A percentile compares a stretch with the other conserved stretches of the same genome.
Evolutionary conservation across 2,113 vertebrate species (phyloP).

Genomic region (Procavia capensis): DNA sequence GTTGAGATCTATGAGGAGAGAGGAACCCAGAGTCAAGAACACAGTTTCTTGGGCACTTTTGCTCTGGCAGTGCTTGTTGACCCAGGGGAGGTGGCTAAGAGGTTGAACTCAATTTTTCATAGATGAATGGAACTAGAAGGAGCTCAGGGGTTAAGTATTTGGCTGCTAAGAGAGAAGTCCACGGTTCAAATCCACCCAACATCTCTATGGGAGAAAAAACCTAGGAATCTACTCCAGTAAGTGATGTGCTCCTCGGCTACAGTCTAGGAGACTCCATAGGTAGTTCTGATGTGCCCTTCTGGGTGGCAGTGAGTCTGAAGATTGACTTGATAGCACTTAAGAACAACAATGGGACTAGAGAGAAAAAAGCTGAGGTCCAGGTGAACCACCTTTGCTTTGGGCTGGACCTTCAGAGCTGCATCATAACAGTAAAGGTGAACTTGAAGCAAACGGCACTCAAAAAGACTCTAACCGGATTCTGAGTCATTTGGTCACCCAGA

Average conservation of each 20-base stretch:
- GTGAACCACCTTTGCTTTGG: not conserved
- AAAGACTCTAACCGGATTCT: not conserved
- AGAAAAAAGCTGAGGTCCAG: not conserved
- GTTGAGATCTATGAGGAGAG: not conserved
- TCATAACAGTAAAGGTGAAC: not conserved
- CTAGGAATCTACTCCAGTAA: too few relatives aligned
- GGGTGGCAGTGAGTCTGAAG: too few relatives aligned
- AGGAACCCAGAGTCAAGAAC: not conserved
- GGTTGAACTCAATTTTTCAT: not conserved
- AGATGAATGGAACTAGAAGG: not conserved
- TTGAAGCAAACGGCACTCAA: not conserved
- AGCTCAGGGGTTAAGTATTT: too few relatives aligned
- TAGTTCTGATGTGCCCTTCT: too few relatives aligned
- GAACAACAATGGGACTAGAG: not conserved
- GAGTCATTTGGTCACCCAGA: not conserved
- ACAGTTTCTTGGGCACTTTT: not conserved
- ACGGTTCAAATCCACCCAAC: too few relatives aligned
- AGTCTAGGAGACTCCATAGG: too few relatives aligned
- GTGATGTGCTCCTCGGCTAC: too few relatives aligned
- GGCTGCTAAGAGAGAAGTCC: too few relatives aligned
- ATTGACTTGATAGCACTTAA: too few relatives aligned
- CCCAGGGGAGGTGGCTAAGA: not conserved
- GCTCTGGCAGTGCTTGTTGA: not conserved
- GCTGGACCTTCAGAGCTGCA: not conserved
- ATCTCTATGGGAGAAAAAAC: too few relatives aligned